These are phyloP conservation scores for Cirrhinus molitorella DNA, from an alignment of 2,797 vertebrate species.

Conservation along the genomic window DNA sequence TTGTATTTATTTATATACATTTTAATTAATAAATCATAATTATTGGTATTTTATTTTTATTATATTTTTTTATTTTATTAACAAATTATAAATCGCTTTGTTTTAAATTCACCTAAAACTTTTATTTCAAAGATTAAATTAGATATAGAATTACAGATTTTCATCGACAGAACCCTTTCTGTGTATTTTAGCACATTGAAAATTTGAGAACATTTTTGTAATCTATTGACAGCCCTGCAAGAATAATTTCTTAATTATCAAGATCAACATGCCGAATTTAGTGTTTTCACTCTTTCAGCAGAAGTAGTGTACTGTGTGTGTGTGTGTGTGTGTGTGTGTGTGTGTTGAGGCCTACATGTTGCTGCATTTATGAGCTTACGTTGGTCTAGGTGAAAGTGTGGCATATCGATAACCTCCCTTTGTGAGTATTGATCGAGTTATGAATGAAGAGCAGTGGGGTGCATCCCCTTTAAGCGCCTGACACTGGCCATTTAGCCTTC, in stretches of 20 bases:
- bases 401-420: conserved; percentile 55
- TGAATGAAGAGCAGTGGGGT: conserved; percentile 57
- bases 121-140: background rate
- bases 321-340: background rate
- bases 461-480: conserved; percentile 47
- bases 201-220: background rate
- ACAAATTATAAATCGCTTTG: background rate
- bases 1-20: too few species aligned
- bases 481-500: conserved; percentile 51
- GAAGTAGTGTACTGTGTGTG: background rate
- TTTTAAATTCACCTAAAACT: background rate
- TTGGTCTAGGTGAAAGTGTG: conserved; percentile 51
- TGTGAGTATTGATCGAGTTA: conserved; percentile 57
- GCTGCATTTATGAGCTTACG: conserved; percentile 19
- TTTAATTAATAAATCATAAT: too few species aligned
- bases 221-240: background rate
- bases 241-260: background rate
- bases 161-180: background rate
- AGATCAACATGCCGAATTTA: background rate
- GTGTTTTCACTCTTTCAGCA: background rate
- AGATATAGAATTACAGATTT: background rate
- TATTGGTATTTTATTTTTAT: too few species aligned
- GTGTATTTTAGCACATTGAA: background rate
- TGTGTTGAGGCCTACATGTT: conserved; percentile 9
- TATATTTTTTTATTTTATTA: too few species aligned